A percentile compares a stretch with the other conserved stretches of the same genome.
Conservation (phyloP, 1,140 invertebrate species). For the Drosophila kepulauana region DNA sequence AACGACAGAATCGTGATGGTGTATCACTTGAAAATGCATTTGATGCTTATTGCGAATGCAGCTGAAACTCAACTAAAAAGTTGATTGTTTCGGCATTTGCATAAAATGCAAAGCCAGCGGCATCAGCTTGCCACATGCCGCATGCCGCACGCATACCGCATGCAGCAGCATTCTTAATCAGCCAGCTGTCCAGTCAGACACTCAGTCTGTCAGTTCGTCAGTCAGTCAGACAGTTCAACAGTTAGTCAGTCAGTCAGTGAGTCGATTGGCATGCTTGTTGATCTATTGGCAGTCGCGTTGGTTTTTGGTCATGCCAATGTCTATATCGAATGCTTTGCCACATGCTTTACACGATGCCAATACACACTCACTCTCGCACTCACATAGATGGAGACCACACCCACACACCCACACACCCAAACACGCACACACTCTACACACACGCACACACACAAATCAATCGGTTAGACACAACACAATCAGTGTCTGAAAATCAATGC, state of each 20-base stretch:
- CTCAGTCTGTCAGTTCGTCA: background rate
- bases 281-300: slow-evolving; percentile 69
- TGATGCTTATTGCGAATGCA: slow-evolving; percentile 41
- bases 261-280: slow-evolving; percentile 57
- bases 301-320: slow-evolving; percentile 49
- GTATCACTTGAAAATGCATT: slow-evolving; percentile 20
- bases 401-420: slow-evolving; percentile 22
- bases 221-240: slow-evolving; percentile 11
- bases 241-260: slow-evolving; percentile 4
- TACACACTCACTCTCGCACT: slow-evolving; percentile 1
- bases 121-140: slow-evolving; percentile 14
- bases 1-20: background rate
- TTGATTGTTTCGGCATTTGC: slow-evolving; percentile 73
- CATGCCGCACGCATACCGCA: slow-evolving; percentile 18
- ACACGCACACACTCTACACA: slow-evolving; percentile 22
- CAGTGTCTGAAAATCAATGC: slow-evolving; percentile 72
- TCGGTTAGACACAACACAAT: slow-evolving; percentile 71
- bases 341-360: slow-evolving; percentile 31
- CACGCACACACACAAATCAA: slow-evolving; percentile 48
- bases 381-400: slow-evolving; percentile 9
- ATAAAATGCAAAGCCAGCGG: slow-evolving; percentile 57
- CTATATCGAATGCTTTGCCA: slow-evolving; percentile 54
- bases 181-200: slow-evolving; percentile 13
- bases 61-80: slow-evolving; percentile 57
- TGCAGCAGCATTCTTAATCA: slow-evolving; percentile 46